These are phyloP conservation scores for Enteromius thamalakanensis DNA, from an alignment of 2,797 vertebrate genomes.

Conservation along the genomic window DNA sequence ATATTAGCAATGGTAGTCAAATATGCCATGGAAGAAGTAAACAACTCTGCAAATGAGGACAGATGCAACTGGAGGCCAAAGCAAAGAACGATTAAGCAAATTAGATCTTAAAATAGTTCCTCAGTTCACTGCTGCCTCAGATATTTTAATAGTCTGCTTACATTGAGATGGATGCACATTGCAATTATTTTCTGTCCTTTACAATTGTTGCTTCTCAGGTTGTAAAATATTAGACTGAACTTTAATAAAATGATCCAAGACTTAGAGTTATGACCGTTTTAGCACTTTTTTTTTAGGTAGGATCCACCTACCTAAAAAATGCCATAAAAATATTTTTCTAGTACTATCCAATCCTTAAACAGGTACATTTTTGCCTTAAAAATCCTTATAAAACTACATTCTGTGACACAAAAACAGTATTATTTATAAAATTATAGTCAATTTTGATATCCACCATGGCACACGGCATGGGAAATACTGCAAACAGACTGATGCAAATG, in stretches of 20 bases:
- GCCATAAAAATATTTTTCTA: not conserved
- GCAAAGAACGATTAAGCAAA: slow-evolving; percentile 38
- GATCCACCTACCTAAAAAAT: not conserved
- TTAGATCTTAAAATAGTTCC: slow-evolving; percentile 33
- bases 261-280: not conserved
- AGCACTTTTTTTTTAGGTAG: not conserved
- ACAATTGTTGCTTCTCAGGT: not conserved
- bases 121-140: not conserved
- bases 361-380: not conserved
- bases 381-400: not conserved
- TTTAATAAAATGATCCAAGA: not conserved
- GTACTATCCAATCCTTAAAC: not conserved
- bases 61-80: slow-evolving; percentile 28
- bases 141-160: slow-evolving; percentile 7
- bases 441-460: not conserved
- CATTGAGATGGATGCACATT: not conserved
- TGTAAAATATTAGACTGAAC: not conserved
- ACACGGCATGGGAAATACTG: too few relatives aligned
- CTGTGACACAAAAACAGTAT: not conserved
- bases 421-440: not conserved
- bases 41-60: slow-evolving; percentile 34
- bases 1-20: not conserved
- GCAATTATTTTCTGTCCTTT: not conserved
- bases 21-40: slow-evolving; percentile 18
- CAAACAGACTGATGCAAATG: too few relatives aligned